These are phyloP conservation scores for Urocolius indicus DNA, from an alignment of 2,113 vertebrate genomes.

Conservation along the genomic window DNA sequence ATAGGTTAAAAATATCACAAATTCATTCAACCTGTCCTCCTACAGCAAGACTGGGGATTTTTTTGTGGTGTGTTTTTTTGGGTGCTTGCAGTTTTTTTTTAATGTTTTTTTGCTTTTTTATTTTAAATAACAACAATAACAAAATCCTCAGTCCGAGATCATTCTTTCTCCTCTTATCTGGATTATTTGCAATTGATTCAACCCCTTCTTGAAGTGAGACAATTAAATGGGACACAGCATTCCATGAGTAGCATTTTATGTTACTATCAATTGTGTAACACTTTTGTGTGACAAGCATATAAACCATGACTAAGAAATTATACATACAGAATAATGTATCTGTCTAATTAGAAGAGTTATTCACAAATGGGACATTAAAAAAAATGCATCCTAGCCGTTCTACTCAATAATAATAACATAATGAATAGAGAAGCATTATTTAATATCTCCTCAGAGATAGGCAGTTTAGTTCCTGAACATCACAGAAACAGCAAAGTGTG, in stretches of 20 bases:
- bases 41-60: neutral
- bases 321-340: neutral
- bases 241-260: neutral
- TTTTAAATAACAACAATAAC: neutral
- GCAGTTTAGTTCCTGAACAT: neutral
- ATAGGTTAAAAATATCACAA: neutral
- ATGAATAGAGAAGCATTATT: neutral
- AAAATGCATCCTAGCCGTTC: neutral
- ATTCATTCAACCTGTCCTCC: neutral
- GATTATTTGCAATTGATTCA: neutral
- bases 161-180: neutral
- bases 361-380: neutral
- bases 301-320: neutral
- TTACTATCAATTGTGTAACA: neutral
- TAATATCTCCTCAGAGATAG: neutral
- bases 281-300: neutral
- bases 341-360: neutral
- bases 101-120: neutral
- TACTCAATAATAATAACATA: neutral
- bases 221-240: neutral
- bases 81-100: neutral
- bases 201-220: neutral
- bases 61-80: neutral
- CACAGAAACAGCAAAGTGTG: neutral
- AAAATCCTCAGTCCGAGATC: accelerated